phyloP scores from a whole-genome alignment of 2,113 vertebrate genomes.

The Engraulis encrasicolus region DNA sequence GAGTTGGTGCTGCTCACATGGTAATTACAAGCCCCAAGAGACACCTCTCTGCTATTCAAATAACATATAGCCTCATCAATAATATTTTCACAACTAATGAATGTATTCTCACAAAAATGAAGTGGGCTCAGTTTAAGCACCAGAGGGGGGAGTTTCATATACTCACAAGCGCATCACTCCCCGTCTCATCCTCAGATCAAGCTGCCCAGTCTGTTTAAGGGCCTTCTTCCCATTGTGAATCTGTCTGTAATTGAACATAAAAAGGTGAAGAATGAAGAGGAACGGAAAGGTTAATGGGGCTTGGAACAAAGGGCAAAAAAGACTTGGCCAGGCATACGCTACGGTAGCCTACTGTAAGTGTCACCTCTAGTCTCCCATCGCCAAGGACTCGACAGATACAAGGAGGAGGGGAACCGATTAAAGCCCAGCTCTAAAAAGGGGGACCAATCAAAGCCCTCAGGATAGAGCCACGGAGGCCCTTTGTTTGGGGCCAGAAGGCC shows the following conservation, averaged over 20 bases:
- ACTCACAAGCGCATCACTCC: neutral
- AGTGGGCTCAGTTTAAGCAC: neutral
- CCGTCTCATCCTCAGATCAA: neutral
- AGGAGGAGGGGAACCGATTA: conserved; percentile 67
- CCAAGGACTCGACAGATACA: conserved; percentile 50
- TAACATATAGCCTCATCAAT: neutral
- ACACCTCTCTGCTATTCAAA: neutral
- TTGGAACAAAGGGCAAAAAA: conserved; percentile 71
- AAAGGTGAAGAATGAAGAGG: conserved; percentile 62
- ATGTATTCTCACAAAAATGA: neutral
- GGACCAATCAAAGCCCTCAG: conserved; percentile 54
- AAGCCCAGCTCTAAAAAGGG: conserved; percentile 60
- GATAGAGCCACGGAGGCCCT: conserved; percentile 33
- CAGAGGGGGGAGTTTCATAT: neutral
- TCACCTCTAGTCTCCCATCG: conserved; percentile 60
- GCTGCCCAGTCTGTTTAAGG: neutral
- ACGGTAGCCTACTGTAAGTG: conserved; percentile 63
- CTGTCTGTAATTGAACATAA: conserved; percentile 68
- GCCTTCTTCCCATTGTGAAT: neutral
- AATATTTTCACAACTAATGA: neutral
- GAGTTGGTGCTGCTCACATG: neutral
- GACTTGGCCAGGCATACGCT: conserved; percentile 59
- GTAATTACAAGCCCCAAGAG: neutral
- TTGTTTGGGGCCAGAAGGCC: conserved; percentile 55
- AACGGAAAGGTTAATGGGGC: conserved; percentile 73